Conservation (phyloP, 2,888 invertebrate genomes). For the Agrilus biguttatus region DNA sequence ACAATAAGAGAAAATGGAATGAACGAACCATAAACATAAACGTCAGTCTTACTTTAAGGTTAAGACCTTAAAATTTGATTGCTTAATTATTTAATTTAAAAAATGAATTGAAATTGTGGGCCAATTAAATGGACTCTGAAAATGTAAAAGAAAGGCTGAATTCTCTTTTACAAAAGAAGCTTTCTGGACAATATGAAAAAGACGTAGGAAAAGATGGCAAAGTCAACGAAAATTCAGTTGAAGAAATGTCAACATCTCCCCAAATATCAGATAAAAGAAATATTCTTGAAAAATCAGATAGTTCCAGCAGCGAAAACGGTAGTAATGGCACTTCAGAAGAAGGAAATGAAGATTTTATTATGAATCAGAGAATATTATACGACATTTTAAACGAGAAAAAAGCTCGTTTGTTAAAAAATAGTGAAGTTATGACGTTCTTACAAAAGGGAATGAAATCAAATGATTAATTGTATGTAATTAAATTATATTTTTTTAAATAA, state of each 20-base stretch:
- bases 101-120: background rate
- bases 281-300: background rate
- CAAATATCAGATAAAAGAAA: slow-evolving; percentile 1
- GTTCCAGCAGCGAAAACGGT: slow-evolving; percentile 1
- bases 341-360: slow-evolving; percentile 9
- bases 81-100: too few species aligned
- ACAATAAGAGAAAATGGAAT: too few species aligned
- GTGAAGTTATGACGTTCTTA: slow-evolving; percentile 15
- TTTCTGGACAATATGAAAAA: slow-evolving; percentile 14
- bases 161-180: slow-evolving; percentile 15
- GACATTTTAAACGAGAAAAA: slow-evolving; percentile 19
- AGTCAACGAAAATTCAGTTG: slow-evolving; percentile 1
- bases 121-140: slow-evolving; percentile 14
- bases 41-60: too few species aligned
- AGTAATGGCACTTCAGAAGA: slow-evolving; percentile 2
- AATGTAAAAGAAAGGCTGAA: slow-evolving; percentile 17
- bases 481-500: background rate
- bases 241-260: slow-evolving; percentile 1
- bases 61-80: too few species aligned
- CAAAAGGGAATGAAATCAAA: slow-evolving; percentile 13
- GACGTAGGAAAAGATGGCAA: slow-evolving; percentile 4
- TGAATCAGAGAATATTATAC: slow-evolving; percentile 14
- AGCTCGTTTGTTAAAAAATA: slow-evolving; percentile 14
- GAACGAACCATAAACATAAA: too few species aligned
- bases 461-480: slow-evolving; percentile 2